Conservation (phyloP, 1,140 invertebrate species). For the Drosophila lini region DNA sequence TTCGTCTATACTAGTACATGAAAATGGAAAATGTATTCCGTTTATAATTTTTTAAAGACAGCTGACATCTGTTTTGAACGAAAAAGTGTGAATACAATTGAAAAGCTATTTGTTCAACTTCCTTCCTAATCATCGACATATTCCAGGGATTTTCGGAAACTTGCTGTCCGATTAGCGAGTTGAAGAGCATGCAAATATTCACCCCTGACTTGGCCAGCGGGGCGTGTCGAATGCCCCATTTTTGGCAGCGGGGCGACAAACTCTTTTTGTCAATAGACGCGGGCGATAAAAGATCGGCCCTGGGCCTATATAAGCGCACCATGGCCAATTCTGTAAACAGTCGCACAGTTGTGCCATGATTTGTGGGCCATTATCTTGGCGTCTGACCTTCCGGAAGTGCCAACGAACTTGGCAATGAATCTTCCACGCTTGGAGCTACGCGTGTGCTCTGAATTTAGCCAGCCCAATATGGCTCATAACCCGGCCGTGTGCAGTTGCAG, state of each 20-base stretch:
- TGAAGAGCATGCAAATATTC: conserved; percentile 22
- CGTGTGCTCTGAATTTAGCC: conserved; percentile 64
- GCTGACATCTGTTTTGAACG: conserved; percentile 12
- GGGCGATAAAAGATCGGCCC: conserved; percentile 44
- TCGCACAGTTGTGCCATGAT: conserved; percentile 38
- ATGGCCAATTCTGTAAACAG: conserved; percentile 59
- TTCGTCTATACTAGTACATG: neutral
- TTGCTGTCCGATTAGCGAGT: neutral
- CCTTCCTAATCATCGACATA: neutral
- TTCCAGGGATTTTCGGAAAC: neutral
- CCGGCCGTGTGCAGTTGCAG: conserved; percentile 10
- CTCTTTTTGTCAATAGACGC: conserved; percentile 52
- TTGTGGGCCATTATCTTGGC: conserved; percentile 51
- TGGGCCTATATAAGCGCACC: conserved; percentile 50
- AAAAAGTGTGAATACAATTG: neutral
- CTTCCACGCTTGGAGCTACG: conserved; percentile 43
- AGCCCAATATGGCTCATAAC: conserved; percentile 8
- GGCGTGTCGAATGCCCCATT: conserved; percentile 19
- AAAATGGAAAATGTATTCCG: conserved; percentile 5
- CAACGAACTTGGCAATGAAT: conserved; percentile 80
- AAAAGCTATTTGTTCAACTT: neutral
- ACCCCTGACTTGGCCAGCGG: conserved; percentile 15
- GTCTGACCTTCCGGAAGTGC: conserved; percentile 63
- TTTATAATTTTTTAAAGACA: conserved; percentile 7
- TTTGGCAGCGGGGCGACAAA: conserved; percentile 37